A percentile compares a stretch with the other conserved stretches of the same genome.
phyloP scores from a whole-genome alignment of 1,140 invertebrate genomes.

The Drosophila athabasca region DNA sequence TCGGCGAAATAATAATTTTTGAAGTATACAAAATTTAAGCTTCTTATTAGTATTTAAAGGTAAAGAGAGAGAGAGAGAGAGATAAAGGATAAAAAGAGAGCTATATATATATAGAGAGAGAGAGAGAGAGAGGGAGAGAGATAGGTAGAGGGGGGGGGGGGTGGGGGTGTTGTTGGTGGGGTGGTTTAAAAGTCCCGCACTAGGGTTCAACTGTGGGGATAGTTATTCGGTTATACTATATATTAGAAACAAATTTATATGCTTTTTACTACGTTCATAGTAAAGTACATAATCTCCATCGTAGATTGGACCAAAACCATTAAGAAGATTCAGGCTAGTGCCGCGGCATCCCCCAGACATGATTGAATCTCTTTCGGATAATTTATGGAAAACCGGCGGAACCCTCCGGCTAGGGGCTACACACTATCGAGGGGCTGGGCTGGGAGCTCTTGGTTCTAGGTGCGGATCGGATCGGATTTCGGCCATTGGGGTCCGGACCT shows the following conservation, averaged over 20 bases:
- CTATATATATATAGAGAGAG: conserved; percentile 1
- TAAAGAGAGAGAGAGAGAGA: conserved; percentile 12
- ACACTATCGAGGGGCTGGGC: conserved; percentile 39
- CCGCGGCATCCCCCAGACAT: conserved; percentile 58
- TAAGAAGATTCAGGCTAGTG: conserved; percentile 83
- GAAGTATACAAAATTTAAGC: conserved; percentile 27
- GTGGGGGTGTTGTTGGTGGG: conserved; percentile 4
- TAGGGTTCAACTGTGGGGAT: conserved; percentile 27
- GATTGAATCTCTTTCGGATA: conserved; percentile 4
- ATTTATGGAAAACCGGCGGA: conserved; percentile 11
- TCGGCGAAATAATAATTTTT: not conserved
- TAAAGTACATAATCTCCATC: conserved; percentile 84
- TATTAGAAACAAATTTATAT: conserved; percentile 45
- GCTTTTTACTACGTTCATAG: conserved; percentile 83
- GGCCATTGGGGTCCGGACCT: conserved; percentile 22
- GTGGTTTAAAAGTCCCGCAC: conserved; percentile 31
- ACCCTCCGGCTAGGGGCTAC: conserved; percentile 46
- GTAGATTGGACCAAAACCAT: conserved; percentile 84
- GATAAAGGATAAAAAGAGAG: conserved; percentile 11
- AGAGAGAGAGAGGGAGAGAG: conserved; percentile 25
- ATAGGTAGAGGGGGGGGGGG: conserved; percentile 5
- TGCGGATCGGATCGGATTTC: conserved; percentile 20
- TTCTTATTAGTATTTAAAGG: conserved; percentile 22
- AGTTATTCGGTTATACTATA: conserved; percentile 11
- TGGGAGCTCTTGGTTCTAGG: not conserved